Base-by-base conservation (phyloP, 2,888 invertebrate genomes). In the Lingula anatina region DNA sequence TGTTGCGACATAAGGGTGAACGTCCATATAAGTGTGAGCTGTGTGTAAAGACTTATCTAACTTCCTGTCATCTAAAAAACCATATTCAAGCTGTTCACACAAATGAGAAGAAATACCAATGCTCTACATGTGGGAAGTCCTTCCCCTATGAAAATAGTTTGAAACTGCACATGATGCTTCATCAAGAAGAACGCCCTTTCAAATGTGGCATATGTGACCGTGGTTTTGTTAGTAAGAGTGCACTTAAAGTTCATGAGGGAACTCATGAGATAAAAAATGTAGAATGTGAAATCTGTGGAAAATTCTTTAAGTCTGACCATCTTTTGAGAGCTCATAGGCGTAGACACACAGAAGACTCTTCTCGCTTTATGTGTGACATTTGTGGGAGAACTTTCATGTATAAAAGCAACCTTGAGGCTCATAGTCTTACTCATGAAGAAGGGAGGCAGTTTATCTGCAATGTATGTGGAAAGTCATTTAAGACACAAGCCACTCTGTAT, bases 351-450 rank as follows among this genome's bases (percentile, higher is more conserved):
- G 46, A 46, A 2, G n/a, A n/a, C n/a, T 54, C 49, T 28, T 62
- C 61, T 2, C 61, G 63, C 1, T 68, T 57, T 49, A 46, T 52
- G 15, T 73, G 72, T 49, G 47, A 49, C 7, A 52, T 55, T 5
- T 73, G 72, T 48, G 60, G 58, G 2, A 69, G 69, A 47, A 52
- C 62, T 2, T 73, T 71, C 47, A 71, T 70, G 53, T 69, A 70
- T 0, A 68, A 67, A 43, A 63, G 65, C 23, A 54, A 67, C 4
- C 59, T 65, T 23, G 63, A 64, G 40, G 70, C 71, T 5, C 72
- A 73, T 54, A 59, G 62, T 45, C 59, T 58, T 20, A 62, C 70
- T 7, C 72, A 73, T 48, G 49, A 58, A 3, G 62, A 61, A 1
- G 50, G 61, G 4, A 65, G 61, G 26, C 63, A 64, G 20, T 68